Conservation (phyloP, 2,888 invertebrate genomes). For the Amphipyra tragopoginis region DNA sequence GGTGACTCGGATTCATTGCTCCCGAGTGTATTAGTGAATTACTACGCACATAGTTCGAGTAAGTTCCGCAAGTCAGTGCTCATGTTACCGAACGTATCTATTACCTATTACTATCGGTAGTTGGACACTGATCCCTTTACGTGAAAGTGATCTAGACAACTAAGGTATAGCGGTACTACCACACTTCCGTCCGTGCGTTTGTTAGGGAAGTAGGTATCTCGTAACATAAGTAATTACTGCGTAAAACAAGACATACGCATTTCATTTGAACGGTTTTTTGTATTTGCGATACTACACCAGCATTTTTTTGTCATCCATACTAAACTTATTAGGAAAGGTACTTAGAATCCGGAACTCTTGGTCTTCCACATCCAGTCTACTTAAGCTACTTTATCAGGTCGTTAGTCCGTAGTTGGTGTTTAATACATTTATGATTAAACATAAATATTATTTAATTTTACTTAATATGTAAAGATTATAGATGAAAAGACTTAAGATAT, state of each 20-base stretch:
- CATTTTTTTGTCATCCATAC: not conserved
- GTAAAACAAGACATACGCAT: constrained; percentile 13
- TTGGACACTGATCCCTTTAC: constrained; percentile 59
- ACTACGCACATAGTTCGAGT: not conserved
- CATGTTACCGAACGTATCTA: constrained; percentile 14
- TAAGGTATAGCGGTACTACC: constrained; percentile 38
- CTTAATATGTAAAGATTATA: too few relatives aligned
- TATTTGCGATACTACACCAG: not conserved
- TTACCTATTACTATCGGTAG: constrained; percentile 52
- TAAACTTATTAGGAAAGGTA: too few relatives aligned
- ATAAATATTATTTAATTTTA: too few relatives aligned
- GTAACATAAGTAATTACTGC: constrained; percentile 27
- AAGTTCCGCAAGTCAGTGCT: constrained; percentile 1
- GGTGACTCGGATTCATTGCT: too few relatives aligned
- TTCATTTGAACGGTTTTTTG: not conserved
- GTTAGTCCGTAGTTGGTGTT: too few relatives aligned
- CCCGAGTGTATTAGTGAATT: not conserved
- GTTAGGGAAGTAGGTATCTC: constrained; percentile 47
- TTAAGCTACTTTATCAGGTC: too few relatives aligned
- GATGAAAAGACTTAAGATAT: too few relatives aligned
- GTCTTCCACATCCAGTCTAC: too few relatives aligned
- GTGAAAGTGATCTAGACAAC: constrained; percentile 64
- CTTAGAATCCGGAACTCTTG: too few relatives aligned
- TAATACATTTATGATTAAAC: too few relatives aligned
- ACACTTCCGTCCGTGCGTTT: constrained; percentile 43